Evolutionary conservation across 2,113 vertebrate species (phyloP), one percentile per base, ranked within the genome.

Genomic region (Loxodonta africana): DNA sequence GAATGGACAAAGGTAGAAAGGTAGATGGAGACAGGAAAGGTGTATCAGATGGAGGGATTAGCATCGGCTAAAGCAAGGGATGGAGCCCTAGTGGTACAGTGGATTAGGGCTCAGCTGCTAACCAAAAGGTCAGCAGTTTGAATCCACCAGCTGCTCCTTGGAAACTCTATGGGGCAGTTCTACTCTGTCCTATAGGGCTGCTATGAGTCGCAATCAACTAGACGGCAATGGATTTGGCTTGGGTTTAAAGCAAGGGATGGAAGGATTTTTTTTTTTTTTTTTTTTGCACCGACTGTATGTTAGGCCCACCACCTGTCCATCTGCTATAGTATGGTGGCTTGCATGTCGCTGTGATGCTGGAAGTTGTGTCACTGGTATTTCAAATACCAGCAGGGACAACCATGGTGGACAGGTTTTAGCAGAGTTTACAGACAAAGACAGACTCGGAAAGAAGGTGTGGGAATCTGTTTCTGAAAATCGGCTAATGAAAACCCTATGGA

Each of bases 31-130:
- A 60, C 20, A 71, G 44, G 30, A 65, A 28, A 88, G 1, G 30
- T 12, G 0, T 0, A 4, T 8, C 1, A 0, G 62, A 20, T 0
- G 0, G 57, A 88, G 44, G 51, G 33, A 48, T 65, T 37, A 41
- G 69, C 33, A 6, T 7, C 5, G 2, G 53, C 92, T 18, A 65
- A 18, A 33, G 87, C 78, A 86, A 67, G 5, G 10, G 41, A 7
- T 7, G 20, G 17, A 14, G 15, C 53, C 53, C 53, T 17, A 12
- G 53, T 57, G 53, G 15, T 17, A 12, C 53, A 57, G 53, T 17
- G 15, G 53, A 15, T 57, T 1, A 57, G 53, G 11, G 53, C 53
- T 57, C 15, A 17, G 53, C 53, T 57, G 15, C 15, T 57, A 57
- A 57, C 2, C 53, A 57, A 17, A 57, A 57, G 51, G 2, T 57